Conservation (phyloP, 2,888 invertebrate species). For the Acanthosepion lycidas region DNA sequence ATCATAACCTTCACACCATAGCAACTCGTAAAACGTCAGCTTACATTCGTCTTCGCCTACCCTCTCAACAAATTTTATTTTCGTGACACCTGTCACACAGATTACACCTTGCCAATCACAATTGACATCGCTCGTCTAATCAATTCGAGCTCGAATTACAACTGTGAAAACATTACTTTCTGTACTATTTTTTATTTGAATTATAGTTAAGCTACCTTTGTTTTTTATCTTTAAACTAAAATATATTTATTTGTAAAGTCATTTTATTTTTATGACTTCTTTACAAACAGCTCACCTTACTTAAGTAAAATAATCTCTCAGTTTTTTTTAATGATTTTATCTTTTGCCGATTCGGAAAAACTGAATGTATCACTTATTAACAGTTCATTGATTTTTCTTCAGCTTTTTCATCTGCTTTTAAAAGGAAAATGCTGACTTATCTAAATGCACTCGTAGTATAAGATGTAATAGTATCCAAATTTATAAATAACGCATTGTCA, state of each 20-base stretch:
- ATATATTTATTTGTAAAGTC: neutral
- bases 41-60: neutral
- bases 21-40: neutral
- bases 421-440: neutral
- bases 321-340: neutral
- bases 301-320: neutral
- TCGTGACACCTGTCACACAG: neutral
- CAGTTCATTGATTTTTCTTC: neutral
- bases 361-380: neutral
- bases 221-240: neutral
- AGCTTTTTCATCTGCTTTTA: neutral
- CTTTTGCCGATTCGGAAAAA: neutral
- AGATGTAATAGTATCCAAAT: no score
- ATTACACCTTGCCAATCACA: conserved; percentile 12
- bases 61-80: neutral
- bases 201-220: neutral
- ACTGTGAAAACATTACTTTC: neutral
- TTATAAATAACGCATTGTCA: no score
- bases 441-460: no score
- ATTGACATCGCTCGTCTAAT: neutral
- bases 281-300: neutral
- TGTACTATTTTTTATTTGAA: neutral
- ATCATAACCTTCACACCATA: neutral
- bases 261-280: neutral
- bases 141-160: neutral